Evolutionary conservation across 2,888 invertebrate genomes (phyloP).

Genomic region (Drosophila formosana): DNA sequence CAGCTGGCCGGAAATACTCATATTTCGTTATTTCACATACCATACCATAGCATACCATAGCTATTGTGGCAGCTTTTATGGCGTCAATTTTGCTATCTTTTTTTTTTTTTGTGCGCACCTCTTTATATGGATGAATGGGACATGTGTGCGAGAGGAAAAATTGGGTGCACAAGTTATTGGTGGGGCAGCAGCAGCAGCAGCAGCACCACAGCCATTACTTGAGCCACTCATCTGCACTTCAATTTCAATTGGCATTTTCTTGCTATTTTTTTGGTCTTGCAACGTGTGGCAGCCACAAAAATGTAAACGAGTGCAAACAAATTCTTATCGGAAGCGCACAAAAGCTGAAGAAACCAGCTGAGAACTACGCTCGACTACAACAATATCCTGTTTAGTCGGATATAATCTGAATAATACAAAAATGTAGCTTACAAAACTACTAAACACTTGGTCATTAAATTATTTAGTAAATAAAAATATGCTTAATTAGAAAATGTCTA

Average conservation of each 20-base stretch:
- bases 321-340: constrained; percentile 72
- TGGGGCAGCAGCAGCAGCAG: constrained; percentile 14
- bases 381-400: not conserved
- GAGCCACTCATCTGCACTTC: constrained; percentile 70
- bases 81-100: constrained; percentile 15
- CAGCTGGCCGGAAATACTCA: constrained; percentile 41
- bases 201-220: constrained; percentile 25
- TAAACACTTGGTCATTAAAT: too few relatives aligned
- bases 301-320: constrained; percentile 72
- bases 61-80: constrained; percentile 48
- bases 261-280: constrained; percentile 30
- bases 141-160: constrained; percentile 49
- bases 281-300: constrained; percentile 68
- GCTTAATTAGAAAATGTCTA: too few relatives aligned
- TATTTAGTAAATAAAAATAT: too few relatives aligned
- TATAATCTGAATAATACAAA: not conserved
- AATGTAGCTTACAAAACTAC: too few relatives aligned
- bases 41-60: not conserved
- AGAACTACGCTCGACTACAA: not conserved
- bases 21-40: constrained; percentile 4
- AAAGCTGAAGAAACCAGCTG: constrained; percentile 36
- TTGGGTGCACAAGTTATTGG: constrained; percentile 65
- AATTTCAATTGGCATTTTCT: constrained; percentile 78
- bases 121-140: constrained; percentile 57
- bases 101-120: constrained; percentile 30